A percentile compares a stretch with the other conserved stretches of the same genome.
Evolutionary conservation across 2,113 vertebrate genomes (phyloP).

Genomic region (Alectura lathami): DNA sequence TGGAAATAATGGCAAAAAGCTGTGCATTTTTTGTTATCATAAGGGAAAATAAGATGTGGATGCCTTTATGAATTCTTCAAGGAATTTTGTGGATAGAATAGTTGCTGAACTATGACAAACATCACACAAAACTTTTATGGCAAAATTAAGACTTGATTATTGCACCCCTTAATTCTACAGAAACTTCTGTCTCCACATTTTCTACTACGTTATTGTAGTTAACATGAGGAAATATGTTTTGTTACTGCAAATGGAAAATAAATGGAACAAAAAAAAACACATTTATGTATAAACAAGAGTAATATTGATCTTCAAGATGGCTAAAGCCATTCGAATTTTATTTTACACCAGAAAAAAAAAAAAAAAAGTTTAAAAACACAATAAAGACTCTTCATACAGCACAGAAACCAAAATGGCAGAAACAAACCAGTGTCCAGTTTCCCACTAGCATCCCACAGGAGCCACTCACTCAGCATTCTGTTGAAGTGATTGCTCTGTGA

Average conservation of each 20-base stretch:
- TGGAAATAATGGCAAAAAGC: conserved; percentile 10
- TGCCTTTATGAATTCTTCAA: not conserved
- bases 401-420: conserved; percentile 23
- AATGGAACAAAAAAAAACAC: not conserved
- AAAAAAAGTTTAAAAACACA: not conserved
- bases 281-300: not conserved
- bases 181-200: not conserved
- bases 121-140: not conserved
- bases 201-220: not conserved
- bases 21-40: not conserved
- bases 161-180: not conserved
- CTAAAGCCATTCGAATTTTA: not conserved
- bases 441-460: not conserved
- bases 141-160: conserved; percentile 1
- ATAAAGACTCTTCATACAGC: not conserved
- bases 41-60: not conserved
- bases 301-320: not conserved
- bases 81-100: not conserved
- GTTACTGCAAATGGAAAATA: not conserved
- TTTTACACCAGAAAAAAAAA: not conserved
- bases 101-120: not conserved
- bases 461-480: not conserved
- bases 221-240: not conserved
- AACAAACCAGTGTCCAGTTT: not conserved
- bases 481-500: not conserved